Percentiles rank a stretch among this genome's conserved stretches.
phyloP scores from a whole-genome alignment of 2,797 vertebrate genomes.

The Percopsis omiscomaycus region DNA sequence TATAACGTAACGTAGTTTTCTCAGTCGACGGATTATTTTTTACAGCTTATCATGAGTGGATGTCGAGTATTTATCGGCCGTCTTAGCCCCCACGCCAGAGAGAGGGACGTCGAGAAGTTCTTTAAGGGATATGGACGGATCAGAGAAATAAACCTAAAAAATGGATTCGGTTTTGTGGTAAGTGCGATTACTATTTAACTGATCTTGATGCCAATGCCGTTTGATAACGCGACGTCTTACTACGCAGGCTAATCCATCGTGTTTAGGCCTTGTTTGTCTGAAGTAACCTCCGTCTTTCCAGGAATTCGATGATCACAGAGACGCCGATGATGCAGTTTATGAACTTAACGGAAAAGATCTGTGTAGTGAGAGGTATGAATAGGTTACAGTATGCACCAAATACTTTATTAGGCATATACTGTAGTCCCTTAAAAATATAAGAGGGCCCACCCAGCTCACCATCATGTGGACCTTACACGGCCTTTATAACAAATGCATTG shows the following conservation, averaged over 20 bases:
- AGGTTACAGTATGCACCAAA: neutral
- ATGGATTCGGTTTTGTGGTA: constrained; percentile 96
- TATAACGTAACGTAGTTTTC: neutral
- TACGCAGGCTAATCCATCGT: too few relatives aligned
- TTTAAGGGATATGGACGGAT: constrained; percentile 95
- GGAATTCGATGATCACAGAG: constrained; percentile 93
- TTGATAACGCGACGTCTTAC: too few relatives aligned
- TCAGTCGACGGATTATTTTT: neutral
- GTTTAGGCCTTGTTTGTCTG: neutral
- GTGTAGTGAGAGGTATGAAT: constrained; percentile 86
- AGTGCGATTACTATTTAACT: constrained; percentile 39
- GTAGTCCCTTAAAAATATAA: too few relatives aligned
- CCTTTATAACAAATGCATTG: too few relatives aligned
- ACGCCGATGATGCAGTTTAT: constrained; percentile 92
- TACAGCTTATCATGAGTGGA: constrained; percentile 79
- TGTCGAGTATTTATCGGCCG: constrained; percentile 92
- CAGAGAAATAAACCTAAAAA: constrained; percentile 90
- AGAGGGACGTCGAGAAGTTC: constrained; percentile 92
- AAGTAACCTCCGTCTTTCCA: constrained; percentile 41
- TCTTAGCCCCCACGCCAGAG: constrained; percentile 88
- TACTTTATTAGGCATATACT: too few relatives aligned
- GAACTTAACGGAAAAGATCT: constrained; percentile 91
- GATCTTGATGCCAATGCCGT: too few relatives aligned
- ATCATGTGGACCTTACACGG: too few relatives aligned
- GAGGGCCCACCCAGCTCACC: neutral